Conservation (phyloP, 1,140 invertebrate species). For the Vanessa tameamea region DNA sequence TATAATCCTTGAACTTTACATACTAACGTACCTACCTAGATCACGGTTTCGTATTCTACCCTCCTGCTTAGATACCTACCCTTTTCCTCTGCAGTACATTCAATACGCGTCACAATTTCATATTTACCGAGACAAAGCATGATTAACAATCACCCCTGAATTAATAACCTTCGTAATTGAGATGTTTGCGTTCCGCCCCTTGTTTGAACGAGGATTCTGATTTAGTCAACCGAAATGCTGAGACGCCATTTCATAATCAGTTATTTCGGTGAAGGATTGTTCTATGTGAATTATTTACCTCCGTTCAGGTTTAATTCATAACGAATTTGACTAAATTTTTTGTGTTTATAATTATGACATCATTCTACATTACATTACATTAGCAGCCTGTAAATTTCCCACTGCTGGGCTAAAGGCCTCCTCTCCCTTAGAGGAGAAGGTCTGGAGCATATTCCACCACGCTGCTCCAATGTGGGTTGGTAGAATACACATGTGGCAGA, state of each 20-base stretch:
- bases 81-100: background rate
- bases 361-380: background rate
- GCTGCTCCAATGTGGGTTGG: too few species aligned
- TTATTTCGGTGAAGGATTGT: slow-evolving; percentile 29
- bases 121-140: slow-evolving; percentile 49
- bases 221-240: slow-evolving; percentile 60
- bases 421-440: too few species aligned
- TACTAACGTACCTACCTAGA: too few species aligned
- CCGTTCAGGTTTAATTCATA: background rate
- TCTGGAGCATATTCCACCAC: too few species aligned
- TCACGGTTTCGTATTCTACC: background rate
- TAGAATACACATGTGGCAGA: too few species aligned
- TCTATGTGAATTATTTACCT: slow-evolving; percentile 20
- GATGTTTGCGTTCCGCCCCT: slow-evolving; percentile 56
- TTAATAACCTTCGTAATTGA: slow-evolving; percentile 68
- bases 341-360: background rate
- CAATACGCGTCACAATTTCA: slow-evolving; percentile 39
- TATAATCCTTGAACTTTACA: too few species aligned
- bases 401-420: too few species aligned
- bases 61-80: slow-evolving; percentile 6
- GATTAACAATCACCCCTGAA: slow-evolving; percentile 60
- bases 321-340: background rate
- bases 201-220: slow-evolving; percentile 53
- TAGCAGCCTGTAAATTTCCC: too few species aligned
- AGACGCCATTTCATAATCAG: slow-evolving; percentile 52